phyloP scores from a whole-genome alignment of 2,888 invertebrate genomes.

The Desoria tigrina region DNA sequence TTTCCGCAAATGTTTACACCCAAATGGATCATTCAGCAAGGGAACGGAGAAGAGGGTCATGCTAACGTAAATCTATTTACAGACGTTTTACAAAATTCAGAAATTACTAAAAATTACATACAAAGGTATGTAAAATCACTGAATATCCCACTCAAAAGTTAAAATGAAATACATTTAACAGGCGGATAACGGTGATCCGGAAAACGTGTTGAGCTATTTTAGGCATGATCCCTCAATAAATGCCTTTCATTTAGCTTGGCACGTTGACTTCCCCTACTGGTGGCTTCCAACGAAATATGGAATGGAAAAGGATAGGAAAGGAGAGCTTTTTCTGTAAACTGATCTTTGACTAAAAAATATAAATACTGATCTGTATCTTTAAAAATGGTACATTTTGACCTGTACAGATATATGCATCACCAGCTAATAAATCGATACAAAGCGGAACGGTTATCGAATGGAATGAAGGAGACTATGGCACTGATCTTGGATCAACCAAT shows the following conservation, averaged over 20 bases:
- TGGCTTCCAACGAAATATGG: conserved; percentile 61
- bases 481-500: conserved; percentile 59
- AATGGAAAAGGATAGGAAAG: conserved; percentile 64
- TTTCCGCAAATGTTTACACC: too few species aligned
- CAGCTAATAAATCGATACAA: conserved; percentile 61
- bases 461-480: conserved; percentile 67
- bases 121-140: too few species aligned
- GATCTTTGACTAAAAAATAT: too few species aligned
- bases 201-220: conserved; percentile 67
- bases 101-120: too few species aligned
- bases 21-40: too few species aligned
- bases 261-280: conserved; percentile 67
- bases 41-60: too few species aligned
- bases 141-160: too few species aligned
- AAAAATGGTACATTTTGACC: too few species aligned
- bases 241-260: conserved; percentile 66
- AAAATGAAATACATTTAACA: too few species aligned
- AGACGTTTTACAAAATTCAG: too few species aligned
- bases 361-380: not conserved
- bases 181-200: conserved; percentile 58
- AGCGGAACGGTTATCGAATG: conserved; percentile 72
- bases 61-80: too few species aligned
- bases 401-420: conserved; percentile 39
- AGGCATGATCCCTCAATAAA: conserved; percentile 72
- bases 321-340: conserved; percentile 66